phyloP scores from a whole-genome alignment of 2,113 vertebrate genomes.

The Nicator chloris region DNA sequence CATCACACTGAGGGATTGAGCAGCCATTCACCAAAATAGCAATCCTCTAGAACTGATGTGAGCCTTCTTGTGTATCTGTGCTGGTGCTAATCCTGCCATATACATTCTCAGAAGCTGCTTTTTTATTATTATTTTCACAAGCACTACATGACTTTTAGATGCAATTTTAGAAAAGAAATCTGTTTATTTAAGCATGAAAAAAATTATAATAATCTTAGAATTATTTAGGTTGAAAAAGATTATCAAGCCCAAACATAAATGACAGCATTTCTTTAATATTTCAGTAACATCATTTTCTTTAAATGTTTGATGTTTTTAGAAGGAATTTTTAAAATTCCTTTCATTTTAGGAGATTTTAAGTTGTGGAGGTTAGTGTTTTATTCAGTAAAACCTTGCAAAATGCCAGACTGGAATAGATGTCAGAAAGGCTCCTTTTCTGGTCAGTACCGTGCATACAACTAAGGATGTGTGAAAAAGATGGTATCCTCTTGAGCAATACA shows the following conservation, averaged over 20 bases:
- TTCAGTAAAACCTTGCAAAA: not conserved
- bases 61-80: not conserved
- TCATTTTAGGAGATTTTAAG: not conserved
- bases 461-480: not conserved
- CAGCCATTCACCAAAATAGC: not conserved
- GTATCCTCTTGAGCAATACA: not conserved
- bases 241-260: not conserved
- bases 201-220: not conserved
- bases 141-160: not conserved
- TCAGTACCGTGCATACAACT: not conserved
- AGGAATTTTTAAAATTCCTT: not conserved
- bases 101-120: not conserved
- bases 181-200: not conserved
- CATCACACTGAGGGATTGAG: fast-evolving
- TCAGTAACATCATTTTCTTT: not conserved
- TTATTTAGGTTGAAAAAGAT: not conserved
- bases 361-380: not conserved
- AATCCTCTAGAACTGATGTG: not conserved
- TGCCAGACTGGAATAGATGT: not conserved
- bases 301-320: not conserved
- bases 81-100: not conserved
- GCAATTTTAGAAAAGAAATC: not conserved
- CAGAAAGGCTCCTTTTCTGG: not conserved
- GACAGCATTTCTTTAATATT: not conserved
- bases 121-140: not conserved